These are phyloP conservation scores for Oreochromis grahami DNA, from an alignment of 2,797 vertebrate genomes.

Conservation along the genomic window DNA sequence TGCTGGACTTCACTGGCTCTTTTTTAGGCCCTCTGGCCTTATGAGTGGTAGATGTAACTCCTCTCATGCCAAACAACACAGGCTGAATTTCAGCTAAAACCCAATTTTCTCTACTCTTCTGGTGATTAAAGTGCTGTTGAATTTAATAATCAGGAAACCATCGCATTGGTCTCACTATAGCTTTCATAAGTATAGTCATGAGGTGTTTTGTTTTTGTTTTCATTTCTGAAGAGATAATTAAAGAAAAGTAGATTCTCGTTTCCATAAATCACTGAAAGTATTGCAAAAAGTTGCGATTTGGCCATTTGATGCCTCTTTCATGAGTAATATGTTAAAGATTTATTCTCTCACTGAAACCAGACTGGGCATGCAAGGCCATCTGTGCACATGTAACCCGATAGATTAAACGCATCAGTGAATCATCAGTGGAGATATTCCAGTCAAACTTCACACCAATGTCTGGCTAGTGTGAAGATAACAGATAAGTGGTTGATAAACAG, in stretches of 20 bases:
- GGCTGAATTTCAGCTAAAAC: not conserved
- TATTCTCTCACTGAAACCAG: constrained; percentile 48
- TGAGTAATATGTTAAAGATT: constrained; percentile 42
- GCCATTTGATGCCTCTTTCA: constrained; percentile 7
- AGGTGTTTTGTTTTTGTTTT: not conserved
- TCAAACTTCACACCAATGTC: not conserved
- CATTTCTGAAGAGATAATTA: not conserved
- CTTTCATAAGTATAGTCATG: not conserved
- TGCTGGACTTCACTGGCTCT: not conserved
- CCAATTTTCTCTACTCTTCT: not conserved
- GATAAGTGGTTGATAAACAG: not conserved
- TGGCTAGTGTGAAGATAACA: not conserved
- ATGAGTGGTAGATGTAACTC: not conserved
- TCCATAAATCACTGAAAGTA: not conserved
- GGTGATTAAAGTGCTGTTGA: not conserved
- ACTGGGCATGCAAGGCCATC: constrained; percentile 63
- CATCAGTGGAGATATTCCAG: constrained; percentile 15
- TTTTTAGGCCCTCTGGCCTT: not conserved
- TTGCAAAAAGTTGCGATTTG: constrained; percentile 9
- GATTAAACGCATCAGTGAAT: constrained; percentile 41
- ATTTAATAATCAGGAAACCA: constrained; percentile 1
- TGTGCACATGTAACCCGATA: constrained; percentile 72
- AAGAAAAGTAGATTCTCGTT: not conserved
- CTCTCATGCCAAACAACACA: not conserved
- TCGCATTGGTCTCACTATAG: not conserved